Evolutionary conservation across 2,888 invertebrate species (phyloP).

Genomic region (Euplagia quadripunctaria): DNA sequence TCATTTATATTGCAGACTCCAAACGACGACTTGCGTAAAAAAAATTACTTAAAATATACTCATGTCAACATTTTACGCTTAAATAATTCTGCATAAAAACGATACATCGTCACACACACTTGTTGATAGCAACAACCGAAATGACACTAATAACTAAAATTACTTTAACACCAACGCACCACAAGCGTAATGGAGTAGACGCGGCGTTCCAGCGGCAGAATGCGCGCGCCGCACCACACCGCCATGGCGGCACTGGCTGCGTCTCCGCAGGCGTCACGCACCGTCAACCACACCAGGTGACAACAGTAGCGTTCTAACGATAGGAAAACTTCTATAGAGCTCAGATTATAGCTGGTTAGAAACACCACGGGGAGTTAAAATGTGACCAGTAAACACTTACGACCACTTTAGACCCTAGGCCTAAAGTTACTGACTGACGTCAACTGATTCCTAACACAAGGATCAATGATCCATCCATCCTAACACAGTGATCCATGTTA

Average conservation of each 20-base stretch:
- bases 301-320: conserved; percentile 18
- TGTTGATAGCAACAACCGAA: neutral
- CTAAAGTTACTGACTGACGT: neutral
- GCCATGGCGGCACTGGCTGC: conserved; percentile 82
- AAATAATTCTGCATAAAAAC: neutral
- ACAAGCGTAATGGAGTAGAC: conserved; percentile 83
- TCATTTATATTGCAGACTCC: neutral
- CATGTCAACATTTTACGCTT: neutral
- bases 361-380: neutral
- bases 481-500: too few relatives aligned
- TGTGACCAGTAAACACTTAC: neutral
- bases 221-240: conserved; percentile 86
- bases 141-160: conserved; percentile 16
- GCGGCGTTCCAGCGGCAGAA: conserved; percentile 80
- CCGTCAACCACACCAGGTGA: conserved; percentile 54
- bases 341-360: neutral
- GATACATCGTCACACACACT: neutral
- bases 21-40: neutral
- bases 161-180: conserved; percentile 68
- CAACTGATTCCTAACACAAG: too few relatives aligned
- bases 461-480: too few relatives aligned
- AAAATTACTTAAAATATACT: neutral
- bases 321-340: neutral
- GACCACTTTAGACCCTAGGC: neutral
- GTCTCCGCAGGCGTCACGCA: conserved; percentile 62